Evolutionary conservation across 2,888 invertebrate genomes (phyloP).

Genomic region (Pherbina coryleti): DNA sequence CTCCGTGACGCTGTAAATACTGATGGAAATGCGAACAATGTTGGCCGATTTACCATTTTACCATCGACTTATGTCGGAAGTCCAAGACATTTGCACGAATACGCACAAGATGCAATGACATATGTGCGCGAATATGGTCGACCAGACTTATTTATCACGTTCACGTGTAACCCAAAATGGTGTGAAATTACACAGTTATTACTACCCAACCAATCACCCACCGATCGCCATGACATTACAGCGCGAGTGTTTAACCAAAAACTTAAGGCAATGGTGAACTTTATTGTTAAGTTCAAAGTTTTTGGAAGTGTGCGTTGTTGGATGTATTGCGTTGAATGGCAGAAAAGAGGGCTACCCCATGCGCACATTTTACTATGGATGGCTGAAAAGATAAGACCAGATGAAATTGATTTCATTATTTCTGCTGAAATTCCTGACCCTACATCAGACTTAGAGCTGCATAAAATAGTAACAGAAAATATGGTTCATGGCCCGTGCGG

Average conservation of each 20-base stretch:
- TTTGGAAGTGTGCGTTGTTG: slow-evolving; percentile 8
- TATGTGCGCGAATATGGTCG: too few relatives aligned
- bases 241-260: slow-evolving; percentile 10
- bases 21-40: slow-evolving; percentile 44
- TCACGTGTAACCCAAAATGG: slow-evolving; percentile 40
- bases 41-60: slow-evolving; percentile 9
- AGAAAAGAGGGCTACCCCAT: slow-evolving; percentile 14
- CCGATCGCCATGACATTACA: too few relatives aligned
- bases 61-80: neutral
- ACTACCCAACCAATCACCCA: slow-evolving; percentile 38
- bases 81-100: slow-evolving; percentile 20
- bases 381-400: neutral
- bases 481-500: too few relatives aligned
- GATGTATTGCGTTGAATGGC: slow-evolving; percentile 17
- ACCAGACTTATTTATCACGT: too few relatives aligned
- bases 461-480: too few relatives aligned
- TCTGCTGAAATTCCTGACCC: neutral
- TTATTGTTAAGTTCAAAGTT: slow-evolving; percentile 1
- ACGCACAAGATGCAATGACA: slow-evolving; percentile 31
- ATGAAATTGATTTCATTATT: slow-evolving; percentile 17
- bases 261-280: neutral
- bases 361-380: neutral
- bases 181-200: slow-evolving; percentile 36
- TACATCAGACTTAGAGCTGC: too few relatives aligned
- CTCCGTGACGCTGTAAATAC: slow-evolving; percentile 55